These are phyloP conservation scores for Microcebus tavaratra DNA, from an alignment of 2,113 vertebrate species.

Conservation along the genomic window DNA sequence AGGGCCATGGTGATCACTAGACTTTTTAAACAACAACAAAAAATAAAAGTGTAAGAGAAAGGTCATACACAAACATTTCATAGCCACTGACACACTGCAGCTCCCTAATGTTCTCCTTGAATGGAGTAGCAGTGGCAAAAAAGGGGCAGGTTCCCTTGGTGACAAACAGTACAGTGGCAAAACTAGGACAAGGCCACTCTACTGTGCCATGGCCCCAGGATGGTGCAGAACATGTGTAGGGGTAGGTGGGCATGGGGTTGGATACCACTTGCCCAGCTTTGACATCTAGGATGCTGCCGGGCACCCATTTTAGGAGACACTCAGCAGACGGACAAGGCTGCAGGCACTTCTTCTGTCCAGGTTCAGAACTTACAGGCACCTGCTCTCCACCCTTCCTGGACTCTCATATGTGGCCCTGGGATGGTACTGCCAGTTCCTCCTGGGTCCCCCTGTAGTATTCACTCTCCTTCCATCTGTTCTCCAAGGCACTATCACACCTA, in stretches of 20 bases:
- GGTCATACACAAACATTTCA: neutral
- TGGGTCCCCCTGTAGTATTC: neutral
- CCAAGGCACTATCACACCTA: neutral
- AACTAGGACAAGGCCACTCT: neutral
- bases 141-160: neutral
- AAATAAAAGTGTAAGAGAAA: neutral
- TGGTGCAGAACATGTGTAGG: fast-evolving
- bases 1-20: neutral
- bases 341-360: neutral
- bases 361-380: neutral
- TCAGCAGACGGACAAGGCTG: fast-evolving
- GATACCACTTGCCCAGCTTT: no score
- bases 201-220: neutral
- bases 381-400: neutral
- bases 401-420: neutral
- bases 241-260: neutral
- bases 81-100: fast-evolving
- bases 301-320: neutral
- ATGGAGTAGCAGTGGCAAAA: fast-evolving
- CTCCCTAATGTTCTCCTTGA: neutral
- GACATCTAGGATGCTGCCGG: fast-evolving
- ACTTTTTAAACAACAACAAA: neutral
- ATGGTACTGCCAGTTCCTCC: neutral
- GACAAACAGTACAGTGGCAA: neutral
- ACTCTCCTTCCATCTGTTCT: fast-evolving